Evolutionary conservation across 1,140 invertebrate species (phyloP).

Genomic region (Meloidogyne chitwoodi): DNA sequence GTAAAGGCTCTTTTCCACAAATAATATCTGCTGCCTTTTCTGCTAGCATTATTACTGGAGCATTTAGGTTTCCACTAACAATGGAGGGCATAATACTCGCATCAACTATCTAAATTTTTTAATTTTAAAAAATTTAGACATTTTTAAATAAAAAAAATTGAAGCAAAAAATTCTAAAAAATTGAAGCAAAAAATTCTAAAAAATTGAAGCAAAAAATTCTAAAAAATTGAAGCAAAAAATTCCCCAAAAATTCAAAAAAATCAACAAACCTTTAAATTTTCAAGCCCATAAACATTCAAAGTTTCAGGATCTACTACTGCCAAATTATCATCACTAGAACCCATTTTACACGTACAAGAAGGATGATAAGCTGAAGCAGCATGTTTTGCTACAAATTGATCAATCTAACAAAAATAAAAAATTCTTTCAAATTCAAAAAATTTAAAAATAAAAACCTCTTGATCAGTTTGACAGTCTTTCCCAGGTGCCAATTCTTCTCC

Average conservation of each 20-base stretch:
- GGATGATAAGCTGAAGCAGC: constrained; percentile 64
- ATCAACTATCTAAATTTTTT: constrained; percentile 64
- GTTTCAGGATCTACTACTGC: constrained; percentile 62
- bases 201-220: too few species aligned
- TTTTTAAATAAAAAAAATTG: neutral
- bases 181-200: neutral
- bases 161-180: constrained; percentile 25
- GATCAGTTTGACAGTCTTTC: constrained; percentile 45
- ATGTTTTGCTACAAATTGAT: constrained; percentile 52
- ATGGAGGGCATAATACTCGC: constrained; percentile 66
- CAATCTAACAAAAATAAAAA: constrained; percentile 30
- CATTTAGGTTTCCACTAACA: constrained; percentile 65
- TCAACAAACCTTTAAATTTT: constrained; percentile 58
- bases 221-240: constrained; percentile 15
- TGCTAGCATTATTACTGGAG: constrained; percentile 65
- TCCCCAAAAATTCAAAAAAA: neutral
- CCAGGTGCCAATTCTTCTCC: constrained; percentile 62
- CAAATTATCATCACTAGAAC: constrained; percentile 59
- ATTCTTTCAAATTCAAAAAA: neutral
- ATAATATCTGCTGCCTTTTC: constrained; percentile 66
- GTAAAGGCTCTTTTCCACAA: constrained; percentile 39
- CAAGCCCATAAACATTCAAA: constrained; percentile 61
- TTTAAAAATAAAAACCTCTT: constrained; percentile 34
- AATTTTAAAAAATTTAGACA: neutral
- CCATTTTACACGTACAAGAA: constrained; percentile 66